phyloP scores from a whole-genome alignment of 2,797 vertebrate species.

The Echeneis naucrates region DNA sequence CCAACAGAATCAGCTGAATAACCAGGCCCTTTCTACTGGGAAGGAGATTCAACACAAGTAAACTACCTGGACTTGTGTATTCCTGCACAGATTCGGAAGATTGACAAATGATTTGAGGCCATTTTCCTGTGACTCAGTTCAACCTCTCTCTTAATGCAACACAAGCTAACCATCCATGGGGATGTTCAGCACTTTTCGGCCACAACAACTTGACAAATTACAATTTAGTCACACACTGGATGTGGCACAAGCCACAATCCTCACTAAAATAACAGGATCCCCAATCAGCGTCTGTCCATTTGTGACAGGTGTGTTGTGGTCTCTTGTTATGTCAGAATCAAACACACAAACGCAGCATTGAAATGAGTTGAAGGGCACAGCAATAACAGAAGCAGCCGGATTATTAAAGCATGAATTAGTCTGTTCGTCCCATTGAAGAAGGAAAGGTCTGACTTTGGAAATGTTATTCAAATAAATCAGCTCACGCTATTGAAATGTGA shows the following conservation, averaged over 20 bases:
- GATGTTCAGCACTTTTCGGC: too few species aligned
- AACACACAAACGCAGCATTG: not conserved
- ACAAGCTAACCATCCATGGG: not conserved
- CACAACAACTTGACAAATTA: not conserved
- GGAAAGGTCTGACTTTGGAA: not conserved
- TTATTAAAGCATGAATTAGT: constrained; percentile 22
- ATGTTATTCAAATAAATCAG: constrained; percentile 1
- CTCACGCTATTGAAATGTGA: not conserved
- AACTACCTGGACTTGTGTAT: not conserved
- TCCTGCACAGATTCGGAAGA: not conserved
- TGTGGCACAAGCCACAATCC: too few species aligned
- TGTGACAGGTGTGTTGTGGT: not conserved
- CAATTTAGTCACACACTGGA: not conserved
- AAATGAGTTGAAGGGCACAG: not conserved
- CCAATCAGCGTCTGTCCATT: not conserved
- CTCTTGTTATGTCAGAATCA: not conserved
- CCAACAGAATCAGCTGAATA: too few species aligned
- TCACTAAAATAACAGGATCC: not conserved
- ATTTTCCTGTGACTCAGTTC: not conserved
- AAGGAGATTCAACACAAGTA: too few species aligned
- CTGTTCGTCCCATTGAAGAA: constrained; percentile 1
- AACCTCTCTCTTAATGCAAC: not conserved
- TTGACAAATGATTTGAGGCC: too few species aligned
- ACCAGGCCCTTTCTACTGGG: not conserved
- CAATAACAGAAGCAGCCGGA: not conserved